phyloP scores from a whole-genome alignment of 1,140 invertebrate species.

The Trichoplusia ni region DNA sequence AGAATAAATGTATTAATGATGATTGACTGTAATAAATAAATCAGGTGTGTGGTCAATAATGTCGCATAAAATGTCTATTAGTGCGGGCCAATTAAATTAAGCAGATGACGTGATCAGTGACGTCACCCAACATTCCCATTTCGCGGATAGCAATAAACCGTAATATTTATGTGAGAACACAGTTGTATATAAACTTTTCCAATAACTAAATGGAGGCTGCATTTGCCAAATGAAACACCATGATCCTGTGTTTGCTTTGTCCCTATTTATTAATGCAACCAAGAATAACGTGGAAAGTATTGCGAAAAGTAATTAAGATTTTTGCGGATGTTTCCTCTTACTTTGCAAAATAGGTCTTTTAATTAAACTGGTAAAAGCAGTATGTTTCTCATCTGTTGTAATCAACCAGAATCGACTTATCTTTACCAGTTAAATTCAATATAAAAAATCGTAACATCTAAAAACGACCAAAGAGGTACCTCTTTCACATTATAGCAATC shows the following conservation, averaged over 20 bases:
- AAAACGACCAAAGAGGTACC: too few species aligned
- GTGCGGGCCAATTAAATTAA: slow-evolving; percentile 12
- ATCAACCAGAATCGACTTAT: too few species aligned
- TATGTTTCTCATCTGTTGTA: too few species aligned
- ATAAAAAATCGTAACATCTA: too few species aligned
- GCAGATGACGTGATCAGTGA: not conserved
- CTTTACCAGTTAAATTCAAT: too few species aligned
- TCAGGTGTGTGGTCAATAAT: not conserved
- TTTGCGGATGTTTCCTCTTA: too few species aligned
- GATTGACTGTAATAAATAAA: not conserved
- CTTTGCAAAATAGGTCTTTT: too few species aligned
- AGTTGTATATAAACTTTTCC: slow-evolving; percentile 13
- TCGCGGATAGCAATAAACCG: slow-evolving; percentile 11
- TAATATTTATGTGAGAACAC: slow-evolving; percentile 22
- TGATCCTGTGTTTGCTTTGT: not conserved
- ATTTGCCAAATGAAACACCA: slow-evolving; percentile 29
- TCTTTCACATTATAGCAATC: too few species aligned
- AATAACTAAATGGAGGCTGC: slow-evolving; percentile 36
- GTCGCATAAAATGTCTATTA: slow-evolving; percentile 14
- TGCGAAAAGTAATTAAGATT: too few species aligned
- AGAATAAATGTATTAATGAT: too few species aligned
- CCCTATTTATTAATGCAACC: not conserved
- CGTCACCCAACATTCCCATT: slow-evolving; percentile 18
- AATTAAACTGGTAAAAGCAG: too few species aligned
- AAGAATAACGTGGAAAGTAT: too few species aligned